phyloP scores from a whole-genome alignment of 2,888 invertebrate genomes.

The Andrena trimmerana region DNA sequence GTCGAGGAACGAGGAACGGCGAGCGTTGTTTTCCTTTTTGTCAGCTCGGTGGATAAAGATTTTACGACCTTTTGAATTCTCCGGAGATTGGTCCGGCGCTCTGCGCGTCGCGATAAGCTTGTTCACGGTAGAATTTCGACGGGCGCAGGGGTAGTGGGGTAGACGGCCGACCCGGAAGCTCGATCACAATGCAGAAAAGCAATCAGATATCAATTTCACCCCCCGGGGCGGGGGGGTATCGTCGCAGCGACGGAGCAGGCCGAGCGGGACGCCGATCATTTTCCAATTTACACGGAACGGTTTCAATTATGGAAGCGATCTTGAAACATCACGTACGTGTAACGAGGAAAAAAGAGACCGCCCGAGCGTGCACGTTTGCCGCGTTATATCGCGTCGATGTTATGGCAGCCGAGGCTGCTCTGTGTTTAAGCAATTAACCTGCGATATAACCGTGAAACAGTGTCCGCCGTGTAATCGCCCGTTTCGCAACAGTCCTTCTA shows the following conservation, averaged over 20 bases:
- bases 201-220: slow-evolving; percentile 60
- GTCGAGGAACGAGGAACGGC: background rate
- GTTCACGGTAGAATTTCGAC: slow-evolving; percentile 13
- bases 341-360: slow-evolving; percentile 19
- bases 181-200: slow-evolving; percentile 48
- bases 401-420: background rate
- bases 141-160: background rate
- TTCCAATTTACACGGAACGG: slow-evolving; percentile 49
- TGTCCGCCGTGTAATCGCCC: slow-evolving; percentile 44
- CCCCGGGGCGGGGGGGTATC: background rate
- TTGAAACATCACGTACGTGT: slow-evolving; percentile 31
- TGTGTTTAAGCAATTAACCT: slow-evolving; percentile 55
- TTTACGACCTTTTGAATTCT: slow-evolving; percentile 42
- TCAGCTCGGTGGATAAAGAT: slow-evolving; percentile 16
- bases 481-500: slow-evolving; percentile 40
- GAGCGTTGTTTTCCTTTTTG: background rate
- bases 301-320: slow-evolving; percentile 44
- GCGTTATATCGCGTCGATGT: slow-evolving; percentile 7
- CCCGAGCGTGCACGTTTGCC: background rate
- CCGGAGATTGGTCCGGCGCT: background rate
- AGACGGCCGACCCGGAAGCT: slow-evolving; percentile 17
- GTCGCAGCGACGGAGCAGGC: slow-evolving; percentile 1
- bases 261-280: slow-evolving; percentile 32
- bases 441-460: slow-evolving; percentile 33
- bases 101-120: background rate